Conservation (phyloP, 2,797 vertebrate genomes). For the Pangasius macronema region DNA sequence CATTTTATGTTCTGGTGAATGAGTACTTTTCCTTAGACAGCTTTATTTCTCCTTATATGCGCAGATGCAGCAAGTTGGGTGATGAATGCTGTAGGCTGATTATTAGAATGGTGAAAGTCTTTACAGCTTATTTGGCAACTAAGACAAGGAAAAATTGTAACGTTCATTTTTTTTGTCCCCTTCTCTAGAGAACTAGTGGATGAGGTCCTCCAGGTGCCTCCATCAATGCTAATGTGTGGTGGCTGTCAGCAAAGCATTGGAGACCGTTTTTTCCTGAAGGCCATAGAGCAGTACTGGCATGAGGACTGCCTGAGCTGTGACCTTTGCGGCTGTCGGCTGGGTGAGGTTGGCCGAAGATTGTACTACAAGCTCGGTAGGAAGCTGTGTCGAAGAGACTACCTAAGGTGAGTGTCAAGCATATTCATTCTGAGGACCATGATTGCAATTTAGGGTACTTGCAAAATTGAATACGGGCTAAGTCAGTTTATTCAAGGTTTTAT, state of each 20-base stretch:
- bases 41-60: background rate
- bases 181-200: conserved; percentile 89
- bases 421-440: background rate
- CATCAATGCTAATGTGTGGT: conserved; percentile 91
- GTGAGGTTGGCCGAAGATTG: conserved; percentile 92
- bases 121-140: background rate
- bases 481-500: background rate
- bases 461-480: too few species aligned
- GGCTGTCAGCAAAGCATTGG: conserved; percentile 98
- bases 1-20: background rate
- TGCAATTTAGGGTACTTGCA: background rate
- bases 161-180: background rate
- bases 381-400: conserved; percentile 94
- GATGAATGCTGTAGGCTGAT: background rate
- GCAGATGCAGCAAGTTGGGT: background rate
- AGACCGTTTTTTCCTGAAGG: conserved; percentile 98
- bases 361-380: conserved; percentile 98
- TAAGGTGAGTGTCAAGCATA: conserved; percentile 78
- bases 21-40: background rate
- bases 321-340: conserved; percentile 93
- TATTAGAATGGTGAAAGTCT: background rate
- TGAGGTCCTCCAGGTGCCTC: conserved; percentile 97
- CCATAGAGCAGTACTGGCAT: conserved; percentile 99
- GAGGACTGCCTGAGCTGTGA: conserved; percentile 99
- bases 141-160: background rate